Base-by-base conservation (phyloP, 2,113 vertebrate genomes). In the Lophius piscatorius region DNA sequence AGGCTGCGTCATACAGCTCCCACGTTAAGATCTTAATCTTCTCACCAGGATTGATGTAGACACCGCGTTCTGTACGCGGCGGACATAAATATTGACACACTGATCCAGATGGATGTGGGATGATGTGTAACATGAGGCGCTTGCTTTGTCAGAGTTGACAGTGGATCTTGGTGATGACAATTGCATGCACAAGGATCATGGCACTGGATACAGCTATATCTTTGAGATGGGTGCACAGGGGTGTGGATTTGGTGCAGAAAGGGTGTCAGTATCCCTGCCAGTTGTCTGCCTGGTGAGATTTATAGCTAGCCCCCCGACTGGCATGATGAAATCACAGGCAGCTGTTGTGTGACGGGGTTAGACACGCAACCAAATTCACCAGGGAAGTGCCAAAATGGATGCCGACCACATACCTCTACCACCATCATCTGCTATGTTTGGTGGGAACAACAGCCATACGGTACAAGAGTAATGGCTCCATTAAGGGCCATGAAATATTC, bases 401-500 rank as follows among this genome's bases (percentile, higher is more conserved):
- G 56, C 38, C 31, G 23, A 62, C 50, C 61, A 51, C 61, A 46
- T 34, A 18, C 61, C 58, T 74, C 31, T 20, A 34, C 47, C 67
- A 17, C 63, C 39, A 57, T 5, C 23, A 59, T 62, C 31, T 5
- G 33, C 10, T 29, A 66, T 7, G n/a, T 2, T 23, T n/a, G 62
- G 42, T 35, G 62, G 79, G 71, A 74, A 69, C 20, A 68, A 56
- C 69, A 52, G 39, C 58, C 48, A 54, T 49, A 16, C 23, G 34
- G 65, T 39, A 51, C 29, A 48, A 57, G 54, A 67, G 52, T 38
- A 45, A 58, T 39, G 59, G 46, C 80, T 80, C 82, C 82, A 83
- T 89, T 88, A 89, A 73, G 69, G 70, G 47, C 48, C 79, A 89
- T 91, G 76, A 90, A 89, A 90, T 90, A 89, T 90, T 91, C 63